phyloP scores from a whole-genome alignment of 2,113 vertebrate species.

The Euleptes europaea region DNA sequence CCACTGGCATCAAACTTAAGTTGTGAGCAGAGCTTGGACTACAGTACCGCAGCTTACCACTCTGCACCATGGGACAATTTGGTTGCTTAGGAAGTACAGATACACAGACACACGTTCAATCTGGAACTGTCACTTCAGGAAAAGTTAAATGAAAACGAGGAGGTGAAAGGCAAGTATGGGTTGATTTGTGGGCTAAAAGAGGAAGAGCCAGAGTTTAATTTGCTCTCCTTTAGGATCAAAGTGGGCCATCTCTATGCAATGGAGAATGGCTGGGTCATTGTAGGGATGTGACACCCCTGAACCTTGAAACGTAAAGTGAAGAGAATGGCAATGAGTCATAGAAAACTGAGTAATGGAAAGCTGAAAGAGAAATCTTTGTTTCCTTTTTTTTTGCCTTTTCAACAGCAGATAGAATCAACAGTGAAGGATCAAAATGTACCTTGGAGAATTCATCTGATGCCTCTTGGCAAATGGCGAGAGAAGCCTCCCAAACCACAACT shows the following conservation, averaged over 20 bases:
- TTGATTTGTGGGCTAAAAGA: not conserved
- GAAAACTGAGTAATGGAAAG: constrained; percentile 54
- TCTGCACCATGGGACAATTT: too few relatives aligned
- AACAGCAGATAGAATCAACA: constrained; percentile 23
- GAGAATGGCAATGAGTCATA: constrained; percentile 34
- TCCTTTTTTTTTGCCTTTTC: constrained; percentile 36
- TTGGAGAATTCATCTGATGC: constrained; percentile 19
- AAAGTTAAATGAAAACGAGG: constrained; percentile 21
- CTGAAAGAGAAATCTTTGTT: constrained; percentile 36
- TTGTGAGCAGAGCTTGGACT: too few relatives aligned
- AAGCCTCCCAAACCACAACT: constrained; percentile 13
- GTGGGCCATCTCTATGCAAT: constrained; percentile 26
- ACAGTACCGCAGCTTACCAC: too few relatives aligned
- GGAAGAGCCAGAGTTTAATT: constrained; percentile 15
- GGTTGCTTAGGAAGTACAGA: not conserved
- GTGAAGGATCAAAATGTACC: constrained; percentile 13
- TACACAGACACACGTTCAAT: not conserved
- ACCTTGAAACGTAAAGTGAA: not conserved
- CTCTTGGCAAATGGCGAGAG: constrained; percentile 14
- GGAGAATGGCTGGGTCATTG: constrained; percentile 6
- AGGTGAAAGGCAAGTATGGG: not conserved
- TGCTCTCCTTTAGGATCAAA: constrained; percentile 41
- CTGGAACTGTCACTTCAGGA: not conserved
- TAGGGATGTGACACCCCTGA: constrained; percentile 17
- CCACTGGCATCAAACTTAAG: too few relatives aligned